These are phyloP conservation scores for Chirona hameri DNA, from an alignment of 2,888 invertebrate genomes.

Conservation along the genomic window DNA sequence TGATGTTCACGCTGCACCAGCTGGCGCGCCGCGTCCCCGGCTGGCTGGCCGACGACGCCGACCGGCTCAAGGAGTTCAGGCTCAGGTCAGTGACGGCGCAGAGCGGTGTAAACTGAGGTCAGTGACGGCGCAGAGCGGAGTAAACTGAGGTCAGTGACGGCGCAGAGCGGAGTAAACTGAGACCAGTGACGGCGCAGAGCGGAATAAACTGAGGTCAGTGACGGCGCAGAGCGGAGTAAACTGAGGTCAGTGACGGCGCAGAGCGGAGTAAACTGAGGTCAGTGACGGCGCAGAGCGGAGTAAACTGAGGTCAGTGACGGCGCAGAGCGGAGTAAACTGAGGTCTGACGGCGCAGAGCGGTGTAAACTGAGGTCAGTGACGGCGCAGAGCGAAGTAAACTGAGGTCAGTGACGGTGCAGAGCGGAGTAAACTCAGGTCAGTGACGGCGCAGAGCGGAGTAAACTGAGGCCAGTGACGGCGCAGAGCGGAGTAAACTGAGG, in stretches of 20 bases:
- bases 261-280: neutral
- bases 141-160: no score
- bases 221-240: neutral
- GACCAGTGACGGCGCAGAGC: neutral
- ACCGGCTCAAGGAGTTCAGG: conserved; percentile 78
- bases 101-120: no score
- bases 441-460: neutral
- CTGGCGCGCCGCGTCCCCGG: conserved; percentile 75
- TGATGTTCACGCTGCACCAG: conserved; percentile 70
- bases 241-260: neutral
- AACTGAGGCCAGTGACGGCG: neutral
- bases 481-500: neutral
- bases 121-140: neutral
- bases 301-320: no score
- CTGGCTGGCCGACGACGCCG: conserved; percentile 65
- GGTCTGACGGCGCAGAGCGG: conserved; percentile 37
- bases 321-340: conserved; percentile 67
- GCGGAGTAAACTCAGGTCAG: conserved; percentile 50
- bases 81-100: conserved; percentile 48
- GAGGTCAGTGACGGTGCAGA: no score
- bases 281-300: no score
- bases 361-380: neutral
- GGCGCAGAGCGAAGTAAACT: neutral
- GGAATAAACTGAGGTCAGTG: conserved; percentile 48
- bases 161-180: no score